These are phyloP conservation scores for Gallinago solitaria DNA, from an alignment of 2,797 vertebrate species.

Conservation along the genomic window DNA sequence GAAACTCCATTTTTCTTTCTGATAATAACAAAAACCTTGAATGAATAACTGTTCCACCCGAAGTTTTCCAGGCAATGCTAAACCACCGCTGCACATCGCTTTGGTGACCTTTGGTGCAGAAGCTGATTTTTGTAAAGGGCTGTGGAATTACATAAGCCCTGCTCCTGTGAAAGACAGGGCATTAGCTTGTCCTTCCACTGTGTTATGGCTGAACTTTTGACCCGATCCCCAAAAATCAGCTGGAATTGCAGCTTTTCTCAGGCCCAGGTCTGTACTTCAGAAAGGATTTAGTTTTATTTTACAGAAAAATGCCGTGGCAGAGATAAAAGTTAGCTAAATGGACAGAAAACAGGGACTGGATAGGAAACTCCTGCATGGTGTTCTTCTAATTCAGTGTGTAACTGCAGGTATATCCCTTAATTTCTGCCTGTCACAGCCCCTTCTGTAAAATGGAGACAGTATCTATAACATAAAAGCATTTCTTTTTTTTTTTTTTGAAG, in stretches of 20 bases:
- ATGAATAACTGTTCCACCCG: neutral
- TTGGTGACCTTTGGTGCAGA: neutral
- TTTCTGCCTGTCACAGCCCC: neutral
- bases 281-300: neutral
- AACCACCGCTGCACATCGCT: constrained; percentile 5
- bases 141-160: neutral
- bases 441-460: neutral
- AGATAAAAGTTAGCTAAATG: neutral
- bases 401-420: neutral
- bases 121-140: neutral
- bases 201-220: neutral
- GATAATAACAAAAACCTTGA: neutral
- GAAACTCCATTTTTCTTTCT: neutral
- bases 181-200: neutral
- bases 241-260: neutral
- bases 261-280: neutral
- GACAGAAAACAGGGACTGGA: neutral
- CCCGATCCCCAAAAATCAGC: neutral
- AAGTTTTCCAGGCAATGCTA: neutral
- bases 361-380: neutral
- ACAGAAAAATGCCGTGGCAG: neutral
- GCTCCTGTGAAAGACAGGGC: neutral
- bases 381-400: neutral
- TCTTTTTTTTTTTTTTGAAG: neutral
- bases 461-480: neutral